A percentile compares a stretch with the other conserved stretches of the same genome.
These are phyloP conservation scores for Blennius ocellaris DNA, from an alignment of 2,113 vertebrate species.

Conservation along the genomic window DNA sequence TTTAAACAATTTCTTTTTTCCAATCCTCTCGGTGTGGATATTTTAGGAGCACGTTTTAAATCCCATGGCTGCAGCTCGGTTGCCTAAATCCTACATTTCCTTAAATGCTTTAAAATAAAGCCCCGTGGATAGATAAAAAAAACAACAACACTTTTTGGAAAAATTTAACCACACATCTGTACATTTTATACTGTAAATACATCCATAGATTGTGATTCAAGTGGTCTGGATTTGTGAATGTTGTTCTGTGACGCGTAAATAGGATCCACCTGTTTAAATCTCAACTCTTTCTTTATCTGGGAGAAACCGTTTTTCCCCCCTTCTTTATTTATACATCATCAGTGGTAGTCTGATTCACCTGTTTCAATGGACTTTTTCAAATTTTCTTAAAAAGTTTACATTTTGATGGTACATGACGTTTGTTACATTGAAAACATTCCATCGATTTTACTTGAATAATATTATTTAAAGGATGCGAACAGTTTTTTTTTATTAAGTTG, in stretches of 20 bases:
- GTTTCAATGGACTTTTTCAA: constrained; percentile 89
- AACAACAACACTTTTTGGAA: constrained; percentile 47
- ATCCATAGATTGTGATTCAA: constrained; percentile 92
- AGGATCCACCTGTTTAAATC: constrained; percentile 88
- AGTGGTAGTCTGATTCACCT: constrained; percentile 86
- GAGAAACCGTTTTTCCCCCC: constrained; percentile 85
- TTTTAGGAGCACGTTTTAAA: constrained; percentile 53
- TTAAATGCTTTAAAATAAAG: constrained; percentile 77
- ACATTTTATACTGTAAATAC: constrained; percentile 95
- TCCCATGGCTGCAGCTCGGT: constrained; percentile 54
- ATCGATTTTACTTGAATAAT: constrained; percentile 98
- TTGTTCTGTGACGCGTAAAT: constrained; percentile 98
- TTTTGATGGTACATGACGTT: constrained; percentile 91
- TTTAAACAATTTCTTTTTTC: not conserved
- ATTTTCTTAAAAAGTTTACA: constrained; percentile 93
- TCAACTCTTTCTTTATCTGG: constrained; percentile 85
- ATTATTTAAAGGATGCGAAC: constrained; percentile 97
- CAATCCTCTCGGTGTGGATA: constrained; percentile 52
- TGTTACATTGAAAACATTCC: constrained; percentile 98
- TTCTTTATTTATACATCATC: constrained; percentile 88
- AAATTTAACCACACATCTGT: constrained; percentile 81
- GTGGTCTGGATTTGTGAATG: constrained; percentile 98
- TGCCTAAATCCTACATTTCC: constrained; percentile 56
- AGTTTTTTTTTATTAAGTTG: constrained; percentile 55
- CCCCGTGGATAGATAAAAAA: constrained; percentile 66